Evolutionary conservation across 2,797 vertebrate species (phyloP), one percentile per base, ranked within the genome.

Genomic region (Tragopan temminckii): DNA sequence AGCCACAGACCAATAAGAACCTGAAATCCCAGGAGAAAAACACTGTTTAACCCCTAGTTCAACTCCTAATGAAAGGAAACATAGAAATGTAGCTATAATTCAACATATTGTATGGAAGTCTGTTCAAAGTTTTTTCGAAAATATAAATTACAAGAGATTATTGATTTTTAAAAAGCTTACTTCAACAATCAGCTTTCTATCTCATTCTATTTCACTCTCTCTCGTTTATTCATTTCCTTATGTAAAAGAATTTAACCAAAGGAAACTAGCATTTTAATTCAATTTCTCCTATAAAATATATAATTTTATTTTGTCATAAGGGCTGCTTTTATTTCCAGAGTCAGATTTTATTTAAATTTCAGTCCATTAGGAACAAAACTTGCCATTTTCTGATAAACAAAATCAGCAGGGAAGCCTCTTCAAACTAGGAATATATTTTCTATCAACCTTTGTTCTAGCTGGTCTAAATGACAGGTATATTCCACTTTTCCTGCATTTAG

Each of bases 271-370:
- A 98, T 98, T 98, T 98, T 98, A 98, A 98, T 98, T 98, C 98
- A 97, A 98, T 98, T 98, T 98, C 97, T 97, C 96, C 96, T 97
- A 97, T 96, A 97, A 97, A 98, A 98, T 98, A 97, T 98, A 98
- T 98, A 98, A 98, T 98, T 98, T 98, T 98, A 98, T 99, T 99
- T 98, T 98, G 93, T 98, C 97, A 97, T 99, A 99, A 99, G 98
- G 98, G 98, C 97, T 96, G 97, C 98, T 98, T 98, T 99, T 98
- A 98, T 99, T 98, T 98, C 97, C 94, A 98, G 97, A 98, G 98
- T 99, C 98, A 99, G 98, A 98, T 98, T 98, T 99, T 98, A 99
- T 99, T 99, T 98, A 98, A 98, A 98, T 98, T 98, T 98, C 98
- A 98, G 98, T 99, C 98, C 99, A 99, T 99, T 99, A 99, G 97